Evolutionary conservation across 2,797 vertebrate genomes (phyloP).

Genomic region (Microchirus variegatus): DNA sequence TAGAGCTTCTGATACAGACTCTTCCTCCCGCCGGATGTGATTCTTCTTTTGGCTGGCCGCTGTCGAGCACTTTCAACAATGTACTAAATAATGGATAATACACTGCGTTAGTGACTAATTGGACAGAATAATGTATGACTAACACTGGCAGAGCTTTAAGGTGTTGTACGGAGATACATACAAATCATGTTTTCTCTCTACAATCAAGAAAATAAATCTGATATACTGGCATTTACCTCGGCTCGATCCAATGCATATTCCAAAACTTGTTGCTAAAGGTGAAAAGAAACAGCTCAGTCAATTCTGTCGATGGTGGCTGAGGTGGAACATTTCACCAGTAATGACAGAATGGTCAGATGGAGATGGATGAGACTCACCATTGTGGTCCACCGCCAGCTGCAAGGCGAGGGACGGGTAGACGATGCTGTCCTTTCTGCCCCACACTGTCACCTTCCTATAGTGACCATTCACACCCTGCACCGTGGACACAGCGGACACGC

Average conservation of each 20-base stretch:
- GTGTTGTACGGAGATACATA: no score
- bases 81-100: conserved; percentile 83
- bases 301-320: neutral
- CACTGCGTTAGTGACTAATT: conserved; percentile 3
- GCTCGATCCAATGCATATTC: conserved; percentile 98
- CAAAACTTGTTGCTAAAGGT: conserved; percentile 92
- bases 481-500: conserved; percentile 28
- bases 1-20: conserved; percentile 98
- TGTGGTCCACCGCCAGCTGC: conserved; percentile 82
- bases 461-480: conserved; percentile 83
- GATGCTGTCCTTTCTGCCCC: conserved; percentile 81
- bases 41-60: conserved; percentile 92
- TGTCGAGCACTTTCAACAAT: conserved; percentile 98
- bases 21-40: conserved; percentile 88
- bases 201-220: neutral
- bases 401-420: conserved; percentile 77
- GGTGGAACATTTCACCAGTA: neutral
- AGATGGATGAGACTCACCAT: conserved; percentile 72
- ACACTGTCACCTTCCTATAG: conserved; percentile 82
- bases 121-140: neutral
- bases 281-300: conserved; percentile 19
- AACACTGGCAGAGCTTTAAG: neutral
- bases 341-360: neutral
- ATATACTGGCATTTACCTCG: conserved; percentile 83
- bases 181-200: neutral